Evolutionary conservation across 2,888 invertebrate species (phyloP).

Genomic region (Leptopilina myrica): DNA sequence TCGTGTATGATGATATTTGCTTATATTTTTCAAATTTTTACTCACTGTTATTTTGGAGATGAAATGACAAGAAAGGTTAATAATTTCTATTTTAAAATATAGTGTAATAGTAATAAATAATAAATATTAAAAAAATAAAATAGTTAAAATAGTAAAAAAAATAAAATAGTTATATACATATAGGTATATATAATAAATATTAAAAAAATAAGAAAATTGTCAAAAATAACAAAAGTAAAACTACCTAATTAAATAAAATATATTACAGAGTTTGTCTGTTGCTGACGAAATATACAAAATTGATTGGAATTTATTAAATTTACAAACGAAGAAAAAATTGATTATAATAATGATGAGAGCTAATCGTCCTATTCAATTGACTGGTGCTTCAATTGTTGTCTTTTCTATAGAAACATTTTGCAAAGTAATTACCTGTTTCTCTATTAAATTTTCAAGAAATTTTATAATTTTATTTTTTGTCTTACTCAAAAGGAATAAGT

Average conservation of each 20-base stretch:
- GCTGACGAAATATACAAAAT: neutral
- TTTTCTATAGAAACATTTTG: constrained; percentile 2
- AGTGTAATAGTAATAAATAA: no score
- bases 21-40: neutral
- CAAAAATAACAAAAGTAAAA: no score
- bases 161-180: no score
- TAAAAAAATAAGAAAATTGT: no score
- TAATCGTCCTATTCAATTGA: neutral
- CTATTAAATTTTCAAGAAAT: no score
- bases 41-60: neutral
- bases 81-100: no score
- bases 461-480: no score
- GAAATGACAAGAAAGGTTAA: no score
- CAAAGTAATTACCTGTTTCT: neutral
- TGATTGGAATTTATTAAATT: neutral
- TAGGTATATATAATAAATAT: neutral
- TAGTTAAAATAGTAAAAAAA: no score
- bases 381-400: neutral
- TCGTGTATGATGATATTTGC: neutral
- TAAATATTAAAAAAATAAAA: no score
- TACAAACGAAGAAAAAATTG: neutral
- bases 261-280: neutral
- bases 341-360: neutral
- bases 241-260: no score
- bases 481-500: no score